Percentiles rank a stretch among this genome's conserved stretches.
These are phyloP conservation scores for Mus musculus DNA, from an alignment of 2,113 vertebrate genomes.

Conservation along the genomic window GRCm39 chr3:143271001-143271500, in stretches of 20 bases:
- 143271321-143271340: conserved; percentile 7
- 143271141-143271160: not conserved
- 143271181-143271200: not conserved
- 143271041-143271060: not conserved
- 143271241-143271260: not conserved
- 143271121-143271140: not conserved
- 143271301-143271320: not conserved
- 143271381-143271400: not conserved
- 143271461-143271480: conserved; percentile 36
- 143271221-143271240: rapidly evolving
- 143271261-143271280: not conserved
- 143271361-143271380: not conserved
- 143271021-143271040: not conserved
- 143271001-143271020: not conserved
- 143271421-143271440: conserved; percentile 41
- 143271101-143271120: not conserved
- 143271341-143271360: not conserved
- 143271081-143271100: not conserved
- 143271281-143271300: not conserved
- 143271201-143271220: rapidly evolving
- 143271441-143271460: not conserved
- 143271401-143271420: conserved; percentile 37
- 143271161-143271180: not conserved
- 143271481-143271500: conserved; percentile 68
- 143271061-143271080: not conserved